Percentiles rank a stretch among this genome's conserved stretches.
These are phyloP conservation scores for Apamea anceps DNA, from an alignment of 2,888 invertebrate species.

Conservation along the genomic window DNA sequence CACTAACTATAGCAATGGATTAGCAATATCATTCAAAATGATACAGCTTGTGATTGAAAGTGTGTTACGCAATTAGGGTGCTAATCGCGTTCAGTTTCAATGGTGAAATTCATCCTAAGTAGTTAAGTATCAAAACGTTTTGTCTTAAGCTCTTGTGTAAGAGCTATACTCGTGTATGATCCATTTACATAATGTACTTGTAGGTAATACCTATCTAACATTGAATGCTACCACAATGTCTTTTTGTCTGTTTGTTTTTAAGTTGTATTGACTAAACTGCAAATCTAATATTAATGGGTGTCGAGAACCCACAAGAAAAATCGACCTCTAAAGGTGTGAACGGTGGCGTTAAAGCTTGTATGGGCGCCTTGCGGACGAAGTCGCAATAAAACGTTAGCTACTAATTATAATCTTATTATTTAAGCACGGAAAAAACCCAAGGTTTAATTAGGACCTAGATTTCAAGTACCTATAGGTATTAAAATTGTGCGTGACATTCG, in stretches of 20 bases:
- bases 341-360: background rate
- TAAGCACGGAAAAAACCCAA: slow-evolving; percentile 19
- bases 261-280: too few relatives aligned
- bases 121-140: slow-evolving; percentile 8
- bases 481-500: slow-evolving; percentile 40
- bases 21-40: background rate
- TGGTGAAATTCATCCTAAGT: background rate
- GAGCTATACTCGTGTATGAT: background rate
- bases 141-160: background rate
- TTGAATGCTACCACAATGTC: background rate
- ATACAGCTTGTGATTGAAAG: background rate
- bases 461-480: slow-evolving; percentile 18
- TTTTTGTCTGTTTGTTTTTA: background rate
- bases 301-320: background rate
- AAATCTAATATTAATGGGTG: too few relatives aligned
- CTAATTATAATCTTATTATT: slow-evolving; percentile 44
- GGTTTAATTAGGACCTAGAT: slow-evolving; percentile 26
- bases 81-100: background rate
- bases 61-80: background rate
- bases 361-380: background rate
- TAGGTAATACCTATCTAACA: too few relatives aligned
- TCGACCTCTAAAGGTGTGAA: background rate
- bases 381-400: background rate
- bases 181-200: background rate
- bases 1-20: background rate